These are phyloP conservation scores for Choloepus didactylus DNA, from an alignment of 2,797 vertebrate genomes.

Conservation along the genomic window DNA sequence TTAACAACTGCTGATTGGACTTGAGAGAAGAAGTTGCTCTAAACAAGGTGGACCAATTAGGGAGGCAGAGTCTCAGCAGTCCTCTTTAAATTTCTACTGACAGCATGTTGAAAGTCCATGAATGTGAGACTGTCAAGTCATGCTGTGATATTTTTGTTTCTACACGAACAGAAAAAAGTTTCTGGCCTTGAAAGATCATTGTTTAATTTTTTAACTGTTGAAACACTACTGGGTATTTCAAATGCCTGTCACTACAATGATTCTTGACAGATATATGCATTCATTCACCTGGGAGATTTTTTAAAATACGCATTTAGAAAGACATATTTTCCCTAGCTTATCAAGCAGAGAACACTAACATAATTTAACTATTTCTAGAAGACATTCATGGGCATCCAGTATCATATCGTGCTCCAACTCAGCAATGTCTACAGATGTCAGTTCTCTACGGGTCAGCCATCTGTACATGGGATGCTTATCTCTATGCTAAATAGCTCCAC, in stretches of 20 bases:
- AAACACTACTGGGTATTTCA: not conserved
- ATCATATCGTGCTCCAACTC: constrained; percentile 8
- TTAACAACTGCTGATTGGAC: not conserved
- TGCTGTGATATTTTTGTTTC: not conserved
- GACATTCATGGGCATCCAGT: not conserved
- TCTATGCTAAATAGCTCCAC: not conserved
- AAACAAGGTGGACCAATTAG: not conserved
- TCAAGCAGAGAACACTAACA: constrained; percentile 15
- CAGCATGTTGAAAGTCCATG: not conserved
- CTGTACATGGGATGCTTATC: not conserved
- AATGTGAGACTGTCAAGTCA: not conserved
- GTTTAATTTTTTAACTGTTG: not conserved
- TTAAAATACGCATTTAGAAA: constrained; percentile 1
- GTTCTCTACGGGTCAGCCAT: too few relatives aligned
- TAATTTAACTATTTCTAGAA: constrained; percentile 38
- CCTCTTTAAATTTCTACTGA: not conserved
- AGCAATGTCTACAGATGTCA: constrained; percentile 34
- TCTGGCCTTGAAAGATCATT: not conserved
- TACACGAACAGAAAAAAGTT: not conserved
- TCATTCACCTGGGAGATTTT: not conserved
- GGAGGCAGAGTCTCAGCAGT: not conserved
- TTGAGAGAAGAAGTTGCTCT: not conserved
- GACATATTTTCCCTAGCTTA: constrained; percentile 6
- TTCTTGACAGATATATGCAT: not conserved
- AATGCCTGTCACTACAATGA: not conserved